Evolutionary conservation across 2,888 invertebrate species (phyloP).

Genomic region (Agapostemon virescens): DNA sequence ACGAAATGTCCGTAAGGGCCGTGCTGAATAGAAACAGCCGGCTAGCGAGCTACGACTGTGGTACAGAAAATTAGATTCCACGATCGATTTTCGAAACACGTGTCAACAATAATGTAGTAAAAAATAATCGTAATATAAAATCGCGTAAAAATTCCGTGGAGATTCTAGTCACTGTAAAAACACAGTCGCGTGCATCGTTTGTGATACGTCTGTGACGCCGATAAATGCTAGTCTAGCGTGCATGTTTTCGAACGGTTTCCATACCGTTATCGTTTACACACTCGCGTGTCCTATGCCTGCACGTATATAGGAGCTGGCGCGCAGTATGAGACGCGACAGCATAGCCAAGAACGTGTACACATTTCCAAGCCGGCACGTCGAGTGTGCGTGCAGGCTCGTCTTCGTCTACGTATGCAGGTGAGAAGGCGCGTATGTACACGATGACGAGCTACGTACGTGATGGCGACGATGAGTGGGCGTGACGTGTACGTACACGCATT

Average conservation of each 20-base stretch:
- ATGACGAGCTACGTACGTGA: constrained; percentile 70
- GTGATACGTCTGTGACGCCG: neutral
- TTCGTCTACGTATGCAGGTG: constrained; percentile 43
- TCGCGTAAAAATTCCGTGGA: neutral
- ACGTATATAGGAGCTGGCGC: neutral
- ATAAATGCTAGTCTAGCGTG: neutral
- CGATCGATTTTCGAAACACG: neutral
- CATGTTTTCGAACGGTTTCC: neutral
- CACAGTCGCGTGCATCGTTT: neutral
- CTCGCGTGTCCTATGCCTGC: neutral
- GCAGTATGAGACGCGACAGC: neutral
- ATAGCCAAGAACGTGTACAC: neutral
- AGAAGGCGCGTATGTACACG: constrained; percentile 47
- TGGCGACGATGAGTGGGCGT: constrained; percentile 74
- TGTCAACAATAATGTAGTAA: neutral
- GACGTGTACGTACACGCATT: constrained; percentile 79
- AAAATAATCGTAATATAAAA: neutral
- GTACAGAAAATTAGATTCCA: too few relatives aligned
- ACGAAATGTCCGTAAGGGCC: too few relatives aligned
- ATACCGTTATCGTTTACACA: neutral
- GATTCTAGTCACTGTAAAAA: neutral
- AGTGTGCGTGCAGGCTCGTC: constrained; percentile 19
- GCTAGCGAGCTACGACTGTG: too few relatives aligned
- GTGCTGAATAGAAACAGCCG: too few relatives aligned
- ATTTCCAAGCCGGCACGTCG: constrained; percentile 5